A percentile compares a stretch with the other conserved stretches of the same genome.
These are phyloP conservation scores for Athripsodes cinereus DNA, from an alignment of 2,888 invertebrate species.

Conservation along the genomic window DNA sequence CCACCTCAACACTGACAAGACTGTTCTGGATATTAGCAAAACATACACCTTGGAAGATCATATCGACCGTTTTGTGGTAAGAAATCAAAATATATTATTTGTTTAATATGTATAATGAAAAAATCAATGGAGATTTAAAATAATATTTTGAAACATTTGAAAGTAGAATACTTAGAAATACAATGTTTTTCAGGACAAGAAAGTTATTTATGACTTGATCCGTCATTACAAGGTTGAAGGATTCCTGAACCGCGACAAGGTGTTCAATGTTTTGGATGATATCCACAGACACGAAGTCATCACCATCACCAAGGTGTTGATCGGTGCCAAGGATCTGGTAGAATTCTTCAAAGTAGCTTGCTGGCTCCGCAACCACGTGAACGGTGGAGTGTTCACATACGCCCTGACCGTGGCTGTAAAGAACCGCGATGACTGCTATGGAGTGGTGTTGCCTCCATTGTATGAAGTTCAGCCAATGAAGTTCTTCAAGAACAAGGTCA, in stretches of 20 bases:
- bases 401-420: slow-evolving; percentile 61
- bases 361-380: slow-evolving; percentile 64
- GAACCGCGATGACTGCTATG: slow-evolving; percentile 60
- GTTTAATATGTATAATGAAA: neutral
- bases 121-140: neutral
- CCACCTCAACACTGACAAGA: slow-evolving; percentile 55
- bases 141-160: neutral
- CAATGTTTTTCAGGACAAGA: slow-evolving; percentile 61
- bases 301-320: slow-evolving; percentile 56
- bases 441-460: slow-evolving; percentile 62
- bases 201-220: slow-evolving; percentile 54
- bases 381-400: slow-evolving; percentile 69
- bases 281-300: slow-evolving; percentile 58
- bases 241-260: slow-evolving; percentile 51
- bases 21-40: slow-evolving; percentile 53
- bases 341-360: slow-evolving; percentile 51
- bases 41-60: slow-evolving; percentile 52
- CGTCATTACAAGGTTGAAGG: slow-evolving; percentile 39
- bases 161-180: neutral
- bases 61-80: neutral
- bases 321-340: slow-evolving; percentile 63
- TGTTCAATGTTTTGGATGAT: slow-evolving; percentile 56
- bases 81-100: neutral
- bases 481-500: slow-evolving; percentile 66
- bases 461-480: slow-evolving; percentile 74